These are phyloP conservation scores for Eidolon dupreanum DNA, from an alignment of 2,797 vertebrate species.

Conservation along the genomic window DNA sequence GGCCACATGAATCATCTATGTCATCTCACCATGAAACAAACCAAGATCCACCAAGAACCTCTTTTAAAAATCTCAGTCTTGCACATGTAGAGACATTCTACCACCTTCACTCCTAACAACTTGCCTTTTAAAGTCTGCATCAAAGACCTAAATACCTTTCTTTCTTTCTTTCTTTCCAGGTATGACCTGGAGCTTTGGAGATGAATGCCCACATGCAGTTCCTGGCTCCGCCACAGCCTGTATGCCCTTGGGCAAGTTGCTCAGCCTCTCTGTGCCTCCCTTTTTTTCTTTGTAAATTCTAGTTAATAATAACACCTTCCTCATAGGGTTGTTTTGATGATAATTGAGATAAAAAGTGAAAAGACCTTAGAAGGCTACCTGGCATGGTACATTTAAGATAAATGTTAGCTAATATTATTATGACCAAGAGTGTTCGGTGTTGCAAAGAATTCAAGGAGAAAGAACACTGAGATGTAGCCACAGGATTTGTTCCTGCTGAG, in stretches of 20 bases:
- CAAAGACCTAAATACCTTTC: neutral
- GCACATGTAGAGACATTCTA: neutral
- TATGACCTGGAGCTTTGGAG: neutral
- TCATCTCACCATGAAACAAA: neutral
- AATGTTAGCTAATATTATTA: neutral
- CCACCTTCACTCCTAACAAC: neutral
- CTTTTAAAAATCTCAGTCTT: neutral
- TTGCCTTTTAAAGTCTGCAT: neutral
- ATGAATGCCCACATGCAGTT: neutral
- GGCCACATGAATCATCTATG: neutral
- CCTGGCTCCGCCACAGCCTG: neutral
- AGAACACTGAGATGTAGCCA: neutral
- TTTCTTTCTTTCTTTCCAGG: neutral
- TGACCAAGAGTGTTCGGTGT: neutral
- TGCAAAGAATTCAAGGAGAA: neutral
- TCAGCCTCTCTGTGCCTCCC: too few species aligned
- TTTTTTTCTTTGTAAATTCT: neutral
- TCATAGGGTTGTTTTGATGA: neutral
- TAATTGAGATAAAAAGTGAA: neutral
- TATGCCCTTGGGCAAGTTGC: neutral
- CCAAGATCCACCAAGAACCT: neutral
- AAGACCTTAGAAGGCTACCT: neutral
- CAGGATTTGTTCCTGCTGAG: too few species aligned
- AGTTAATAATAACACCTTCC: neutral
- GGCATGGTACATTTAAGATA: neutral